phyloP scores from a whole-genome alignment of 2,797 vertebrate genomes.

The Lithobates pipiens region DNA sequence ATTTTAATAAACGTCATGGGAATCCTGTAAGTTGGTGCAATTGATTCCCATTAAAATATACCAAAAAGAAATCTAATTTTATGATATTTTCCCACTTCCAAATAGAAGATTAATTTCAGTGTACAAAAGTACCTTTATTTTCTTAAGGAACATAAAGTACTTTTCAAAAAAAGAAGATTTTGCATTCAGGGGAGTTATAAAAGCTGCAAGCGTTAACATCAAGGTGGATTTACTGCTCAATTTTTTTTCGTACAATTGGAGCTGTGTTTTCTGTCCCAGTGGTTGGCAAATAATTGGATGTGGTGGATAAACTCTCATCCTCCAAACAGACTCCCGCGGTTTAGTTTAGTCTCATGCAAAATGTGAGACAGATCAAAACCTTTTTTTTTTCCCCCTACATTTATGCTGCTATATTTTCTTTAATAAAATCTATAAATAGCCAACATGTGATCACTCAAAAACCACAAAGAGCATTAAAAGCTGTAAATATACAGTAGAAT shows the following conservation, averaged over 20 bases:
- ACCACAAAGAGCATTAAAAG: not conserved
- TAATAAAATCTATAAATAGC: conserved; percentile 2
- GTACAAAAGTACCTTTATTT: conserved; percentile 29
- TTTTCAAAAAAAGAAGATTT: conserved; percentile 31
- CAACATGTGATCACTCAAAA: not conserved
- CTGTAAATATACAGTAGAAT: no score
- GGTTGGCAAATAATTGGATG: conserved; percentile 61
- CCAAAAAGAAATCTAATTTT: not conserved
- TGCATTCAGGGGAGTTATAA: conserved; percentile 52
- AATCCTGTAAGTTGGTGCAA: conserved; percentile 5
- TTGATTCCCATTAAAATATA: conserved; percentile 1
- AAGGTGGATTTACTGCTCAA: conserved; percentile 59
- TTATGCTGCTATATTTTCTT: not conserved
- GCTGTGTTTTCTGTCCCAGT: conserved; percentile 58
- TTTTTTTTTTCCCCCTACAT: not conserved
- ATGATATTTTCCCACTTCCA: not conserved
- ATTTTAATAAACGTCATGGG: conserved; percentile 19
- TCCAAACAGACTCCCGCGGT: conserved; percentile 52
- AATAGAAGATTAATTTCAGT: conserved; percentile 25
- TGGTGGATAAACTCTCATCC: conserved; percentile 57
- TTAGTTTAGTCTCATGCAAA: conserved; percentile 51
- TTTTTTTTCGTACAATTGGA: conserved; percentile 54
- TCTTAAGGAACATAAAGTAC: conserved; percentile 40
- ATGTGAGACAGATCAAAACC: conserved; percentile 40
- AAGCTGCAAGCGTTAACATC: conserved; percentile 54